Percentiles rank a stretch among this genome's conserved stretches.
phyloP scores from a whole-genome alignment of 2,113 vertebrate species.

The Plotosus lineatus region DNA sequence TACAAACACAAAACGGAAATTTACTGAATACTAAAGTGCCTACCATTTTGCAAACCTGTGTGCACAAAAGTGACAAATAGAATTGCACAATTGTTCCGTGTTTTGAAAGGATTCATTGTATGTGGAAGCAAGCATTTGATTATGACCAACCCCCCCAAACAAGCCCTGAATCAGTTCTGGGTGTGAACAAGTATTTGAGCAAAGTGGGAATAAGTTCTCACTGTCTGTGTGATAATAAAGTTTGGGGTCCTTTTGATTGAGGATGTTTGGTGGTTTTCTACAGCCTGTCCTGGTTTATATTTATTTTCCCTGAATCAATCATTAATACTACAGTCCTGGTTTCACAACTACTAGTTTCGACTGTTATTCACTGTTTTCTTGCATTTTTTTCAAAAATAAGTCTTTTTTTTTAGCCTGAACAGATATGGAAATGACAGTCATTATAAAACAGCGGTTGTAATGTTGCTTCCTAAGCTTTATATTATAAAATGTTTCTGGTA shows the following conservation, averaged over 20 bases:
- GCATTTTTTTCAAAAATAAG: slow-evolving; percentile 19
- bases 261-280: neutral
- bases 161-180: neutral
- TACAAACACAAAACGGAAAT: neutral
- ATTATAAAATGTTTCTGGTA: slow-evolving; percentile 8
- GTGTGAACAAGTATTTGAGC: neutral
- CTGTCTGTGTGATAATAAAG: neutral
- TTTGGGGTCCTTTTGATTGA: neutral
- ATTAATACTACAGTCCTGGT: neutral
- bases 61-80: neutral
- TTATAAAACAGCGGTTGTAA: neutral
- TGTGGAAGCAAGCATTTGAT: neutral
- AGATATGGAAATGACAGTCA: slow-evolving; percentile 10
- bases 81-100: neutral
- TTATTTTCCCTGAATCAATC: too few relatives aligned
- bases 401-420: slow-evolving; percentile 35
- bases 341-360: neutral
- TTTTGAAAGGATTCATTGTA: neutral
- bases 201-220: neutral
- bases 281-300: neutral
- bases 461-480: slow-evolving; percentile 13
- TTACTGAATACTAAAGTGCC: neutral
- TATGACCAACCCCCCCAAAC: neutral
- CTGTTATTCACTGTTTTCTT: neutral
- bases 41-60: neutral